These are phyloP conservation scores for Lathronympha strigana DNA, from an alignment of 2,888 invertebrate genomes.

Conservation along the genomic window DNA sequence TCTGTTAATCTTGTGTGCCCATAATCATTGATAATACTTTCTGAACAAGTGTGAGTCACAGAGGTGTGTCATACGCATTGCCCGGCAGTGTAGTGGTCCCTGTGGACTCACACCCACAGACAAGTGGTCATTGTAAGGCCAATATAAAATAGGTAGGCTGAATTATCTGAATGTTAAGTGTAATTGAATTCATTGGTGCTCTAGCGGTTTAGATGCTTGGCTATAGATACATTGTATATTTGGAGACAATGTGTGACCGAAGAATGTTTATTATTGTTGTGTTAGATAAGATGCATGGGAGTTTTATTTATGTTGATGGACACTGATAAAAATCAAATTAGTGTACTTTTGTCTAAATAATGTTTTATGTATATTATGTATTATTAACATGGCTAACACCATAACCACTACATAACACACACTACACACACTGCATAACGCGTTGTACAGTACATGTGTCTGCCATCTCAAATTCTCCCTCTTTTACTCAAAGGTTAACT, in stretches of 20 bases:
- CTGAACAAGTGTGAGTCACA: conserved; percentile 72
- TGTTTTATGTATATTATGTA: too few relatives aligned
- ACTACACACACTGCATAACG: too few relatives aligned
- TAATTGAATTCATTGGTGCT: conserved; percentile 30
- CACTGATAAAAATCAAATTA: neutral
- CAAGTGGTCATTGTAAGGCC: conserved; percentile 29
- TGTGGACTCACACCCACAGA: conserved; percentile 48
- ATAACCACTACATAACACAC: too few relatives aligned
- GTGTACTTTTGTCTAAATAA: too few relatives aligned
- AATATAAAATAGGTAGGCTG: conserved; percentile 31
- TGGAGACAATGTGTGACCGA: neutral
- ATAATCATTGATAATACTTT: conserved; percentile 48
- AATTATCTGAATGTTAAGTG: conserved; percentile 32
- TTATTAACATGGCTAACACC: too few relatives aligned
- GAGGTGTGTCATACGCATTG: conserved; percentile 67
- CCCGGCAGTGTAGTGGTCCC: conserved; percentile 47
- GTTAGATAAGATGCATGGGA: conserved; percentile 7
- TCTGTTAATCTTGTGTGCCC: conserved; percentile 17
- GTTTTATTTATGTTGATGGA: neutral
- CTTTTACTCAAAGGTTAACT: too few relatives aligned
- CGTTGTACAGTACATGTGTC: too few relatives aligned
- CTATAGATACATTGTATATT: conserved; percentile 5
- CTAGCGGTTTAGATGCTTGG: conserved; percentile 34
- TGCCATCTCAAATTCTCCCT: too few relatives aligned
- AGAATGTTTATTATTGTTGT: conserved; percentile 25